A percentile compares a stretch with the other conserved stretches of the same genome.
Conservation (phyloP, 2,888 invertebrate species). For the Drosophila ustulata region DNA sequence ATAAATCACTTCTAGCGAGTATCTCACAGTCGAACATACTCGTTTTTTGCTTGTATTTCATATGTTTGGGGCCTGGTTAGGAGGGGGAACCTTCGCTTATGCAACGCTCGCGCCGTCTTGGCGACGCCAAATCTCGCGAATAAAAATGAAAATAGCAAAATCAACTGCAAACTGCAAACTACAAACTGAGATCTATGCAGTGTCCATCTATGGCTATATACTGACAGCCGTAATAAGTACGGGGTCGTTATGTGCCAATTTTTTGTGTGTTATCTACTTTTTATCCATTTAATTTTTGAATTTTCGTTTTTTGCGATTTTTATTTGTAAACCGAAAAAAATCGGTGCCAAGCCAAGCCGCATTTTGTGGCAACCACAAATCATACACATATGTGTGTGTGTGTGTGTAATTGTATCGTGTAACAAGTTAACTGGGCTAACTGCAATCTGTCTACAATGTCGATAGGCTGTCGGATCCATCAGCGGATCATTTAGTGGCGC, state of each 20-base stretch:
- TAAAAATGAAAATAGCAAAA: slow-evolving; percentile 8
- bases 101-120: slow-evolving; percentile 37
- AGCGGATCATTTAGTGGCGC: slow-evolving; percentile 50
- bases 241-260: slow-evolving; percentile 72
- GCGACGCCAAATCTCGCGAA: slow-evolving; percentile 29
- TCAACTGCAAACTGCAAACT: slow-evolving; percentile 18
- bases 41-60: background rate
- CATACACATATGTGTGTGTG: background rate
- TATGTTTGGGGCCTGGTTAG: background rate
- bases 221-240: slow-evolving; percentile 62
- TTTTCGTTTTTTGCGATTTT: slow-evolving; percentile 23
- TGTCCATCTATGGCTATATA: slow-evolving; percentile 67
- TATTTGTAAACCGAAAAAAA: slow-evolving; percentile 29
- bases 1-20: too few species aligned
- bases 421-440: slow-evolving; percentile 42
- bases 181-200: slow-evolving; percentile 36
- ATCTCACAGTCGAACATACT: background rate
- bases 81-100: slow-evolving; percentile 19
- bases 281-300: slow-evolving; percentile 16
- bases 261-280: slow-evolving; percentile 28
- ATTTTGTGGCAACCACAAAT: slow-evolving; percentile 30
- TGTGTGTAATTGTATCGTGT: slow-evolving; percentile 27
- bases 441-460: slow-evolving; percentile 38
- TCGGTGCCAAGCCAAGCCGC: slow-evolving; percentile 42
- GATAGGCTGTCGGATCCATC: slow-evolving; percentile 28